Base-by-base conservation (phyloP, 2,888 invertebrate species). In the Oscheius sp. region DNA sequence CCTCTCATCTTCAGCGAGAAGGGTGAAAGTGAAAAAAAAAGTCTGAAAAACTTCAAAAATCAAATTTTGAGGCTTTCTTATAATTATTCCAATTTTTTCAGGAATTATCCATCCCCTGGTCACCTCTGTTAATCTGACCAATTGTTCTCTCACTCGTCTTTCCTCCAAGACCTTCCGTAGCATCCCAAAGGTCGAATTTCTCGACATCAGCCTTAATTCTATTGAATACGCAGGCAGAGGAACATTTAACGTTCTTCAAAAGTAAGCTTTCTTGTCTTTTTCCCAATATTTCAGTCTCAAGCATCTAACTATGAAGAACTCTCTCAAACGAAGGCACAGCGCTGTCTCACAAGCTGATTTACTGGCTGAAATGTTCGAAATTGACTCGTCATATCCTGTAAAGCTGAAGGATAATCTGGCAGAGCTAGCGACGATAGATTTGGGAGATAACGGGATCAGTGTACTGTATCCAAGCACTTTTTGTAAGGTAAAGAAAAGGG, bases 61-160 rank as follows among this genome's bases (percentile, higher is more conserved):
- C 36, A 36, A 36, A n/a, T 41, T 41, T 12, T 20, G 4, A 1
- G 2, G 3, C n/a, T 50, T 50, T 22, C 2, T 4, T 24, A 28
- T 24, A 17, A 50, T 24, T 24, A 12, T 24, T 24, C 17, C 26
- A n/a, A 33, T 9, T 8, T 6, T 44, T 65, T 3, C n/a, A 65
- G 65, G 44, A 3, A 24, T 44, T 24, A 12, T 28, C 22, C 64
- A 51, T 33, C 32, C 30, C 2, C 8, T 49, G 22, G 38, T 65
- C 8, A 54, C 20, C 4, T 5, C 20, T 1, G 30, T 54, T 20
- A 65, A 65, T 30, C n/a, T 65, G 20, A 41, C 65, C 3, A 38
- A 67, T 30, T 50, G 28, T 20, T 45, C 28, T 9, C 24, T 68
- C 45, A 68, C 54, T 22, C 44, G 62, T 45, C 32, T 68, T 24